Base-by-base conservation (phyloP, 2,888 invertebrate genomes). In the Ennomos fuscantarius region DNA sequence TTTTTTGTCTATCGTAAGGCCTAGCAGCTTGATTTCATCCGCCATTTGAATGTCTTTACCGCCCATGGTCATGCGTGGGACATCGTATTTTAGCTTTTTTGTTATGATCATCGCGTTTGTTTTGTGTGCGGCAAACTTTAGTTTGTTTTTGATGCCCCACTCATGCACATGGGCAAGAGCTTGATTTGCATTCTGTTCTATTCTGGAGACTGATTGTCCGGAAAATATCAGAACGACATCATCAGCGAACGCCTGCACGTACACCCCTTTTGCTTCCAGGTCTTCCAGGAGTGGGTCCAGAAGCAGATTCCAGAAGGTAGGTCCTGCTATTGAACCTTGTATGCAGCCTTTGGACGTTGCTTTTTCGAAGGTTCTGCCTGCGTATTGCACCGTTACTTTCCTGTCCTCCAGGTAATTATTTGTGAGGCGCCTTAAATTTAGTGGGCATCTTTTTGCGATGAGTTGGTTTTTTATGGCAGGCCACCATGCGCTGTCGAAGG, bases 1-100 rank as follows among this genome's bases (percentile, higher is more conserved):
- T 6, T 33, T 33, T 32, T 40, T 10, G 33, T 48, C 41, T 15
- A 49, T 49, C 6, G 49, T 49, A 10, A 49, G 49, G 1, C 49
- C 49, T 9, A 49, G 32, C 8, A 49, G 8, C 24, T 49, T 49
- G 5, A 50, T 50, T 12, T 50, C 50, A 1, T 36, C 35, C 0
- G 35, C 42, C 12, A 43, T 41, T 8, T 10, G 24, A 8, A 41
- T 31, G 41, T 11, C 41, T 5, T n/a, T 41, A n/a, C 41, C 41
- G 2, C 41, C 41, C 40, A 40, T 40, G 40, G 2, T 11, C 13
- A 40, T 12, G 8, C 8, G 40, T 15, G 40, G 40, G 13, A n/a
- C 24, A n/a, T 41, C 41, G n/a, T n/a, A 31, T n/a, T 41, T 41
- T 1, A 41, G 10, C 11, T 41, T 41, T 31, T 31, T 24, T 24